These are phyloP conservation scores for Aphelenchoides avenae DNA, from an alignment of 1,140 invertebrate genomes.

Conservation along the genomic window DNA sequence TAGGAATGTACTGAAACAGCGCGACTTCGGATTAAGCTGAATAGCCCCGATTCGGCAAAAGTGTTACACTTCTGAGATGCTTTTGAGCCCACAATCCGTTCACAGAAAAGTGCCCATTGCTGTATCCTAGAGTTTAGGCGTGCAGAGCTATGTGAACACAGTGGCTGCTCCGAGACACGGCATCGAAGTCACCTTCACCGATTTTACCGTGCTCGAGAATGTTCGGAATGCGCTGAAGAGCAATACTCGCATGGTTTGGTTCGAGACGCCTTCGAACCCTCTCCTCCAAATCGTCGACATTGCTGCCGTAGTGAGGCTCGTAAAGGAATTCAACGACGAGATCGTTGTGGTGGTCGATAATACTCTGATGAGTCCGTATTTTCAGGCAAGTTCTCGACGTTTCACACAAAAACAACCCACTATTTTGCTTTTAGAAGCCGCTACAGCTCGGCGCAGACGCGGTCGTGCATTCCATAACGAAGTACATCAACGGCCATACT, in stretches of 20 bases:
- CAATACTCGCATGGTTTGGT: constrained; percentile 89
- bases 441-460: constrained; percentile 84
- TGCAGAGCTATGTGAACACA: constrained; percentile 67
- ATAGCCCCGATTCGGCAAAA: too few relatives aligned
- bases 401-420: neutral
- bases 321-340: constrained; percentile 65
- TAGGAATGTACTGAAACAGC: too few relatives aligned
- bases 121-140: constrained; percentile 65
- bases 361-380: constrained; percentile 91
- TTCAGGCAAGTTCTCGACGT: constrained; percentile 67
- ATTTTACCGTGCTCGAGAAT: constrained; percentile 70
- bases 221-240: constrained; percentile 70
- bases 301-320: constrained; percentile 68
- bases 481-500: constrained; percentile 96
- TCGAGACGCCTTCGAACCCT: constrained; percentile 95
- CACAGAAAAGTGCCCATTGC: too few relatives aligned
- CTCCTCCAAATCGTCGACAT: constrained; percentile 85
- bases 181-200: constrained; percentile 67
- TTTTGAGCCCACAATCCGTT: constrained; percentile 10
- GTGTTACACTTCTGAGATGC: constrained; percentile 20
- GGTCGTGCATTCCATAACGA: constrained; percentile 85
- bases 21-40: too few relatives aligned
- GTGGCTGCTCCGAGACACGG: constrained; percentile 49
- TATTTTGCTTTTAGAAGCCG: constrained; percentile 67
- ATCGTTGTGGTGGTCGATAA: constrained; percentile 88